Base-by-base conservation (phyloP, 2,113 vertebrate genomes). In the Puma concolor region DNA sequence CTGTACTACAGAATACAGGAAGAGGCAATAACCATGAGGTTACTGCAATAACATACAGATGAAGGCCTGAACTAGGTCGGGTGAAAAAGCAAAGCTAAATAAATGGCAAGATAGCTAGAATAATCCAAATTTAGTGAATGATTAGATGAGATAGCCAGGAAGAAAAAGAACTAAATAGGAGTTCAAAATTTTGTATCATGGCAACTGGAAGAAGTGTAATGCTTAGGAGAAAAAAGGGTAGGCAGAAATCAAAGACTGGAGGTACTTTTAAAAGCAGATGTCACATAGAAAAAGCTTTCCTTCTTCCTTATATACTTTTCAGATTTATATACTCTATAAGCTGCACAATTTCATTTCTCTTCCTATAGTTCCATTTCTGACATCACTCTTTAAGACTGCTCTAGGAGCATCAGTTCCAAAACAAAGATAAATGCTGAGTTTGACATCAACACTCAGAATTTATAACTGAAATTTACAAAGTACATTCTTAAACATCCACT, bases 391-490 rank as follows among this genome's bases (percentile, higher is more conserved):
- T 79, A 96, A 54, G 38, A 89, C 23, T 91, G 54, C n/a, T 82
- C 77, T 96, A 89, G 63, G 88, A 92, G 29, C 23, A 88, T 71
- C 36, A 71, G 38, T 89, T 94, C 44, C 16, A 92, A 41, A 92
- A 87, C 76, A 92, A 89, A 89, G 31, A 72, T 91, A 94, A 81
- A 87, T 44, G n/a, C 23, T 67, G 41, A 83, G 41, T 72, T 95
- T 98, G 93, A 98, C 33, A 16, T 3, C 23, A 6, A 93, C 92
- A 72, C 54, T 0, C 77, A 96, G 84, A 88, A 96, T 97, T 95
- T 96, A 91, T 77, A 97, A 97, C 77, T 83, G 86, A 97, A 94
- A 72, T 94, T 96, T 38, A 95, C 41, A 83, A 88, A 48, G 54
- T 64, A 87, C 54, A 94, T 97, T 96, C 81, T 19, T 88, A 21